Percentiles rank a stretch among this genome's conserved stretches.
These are phyloP conservation scores for Polyommatus iphigenia DNA, from an alignment of 2,888 invertebrate species.

Conservation along the genomic window DNA sequence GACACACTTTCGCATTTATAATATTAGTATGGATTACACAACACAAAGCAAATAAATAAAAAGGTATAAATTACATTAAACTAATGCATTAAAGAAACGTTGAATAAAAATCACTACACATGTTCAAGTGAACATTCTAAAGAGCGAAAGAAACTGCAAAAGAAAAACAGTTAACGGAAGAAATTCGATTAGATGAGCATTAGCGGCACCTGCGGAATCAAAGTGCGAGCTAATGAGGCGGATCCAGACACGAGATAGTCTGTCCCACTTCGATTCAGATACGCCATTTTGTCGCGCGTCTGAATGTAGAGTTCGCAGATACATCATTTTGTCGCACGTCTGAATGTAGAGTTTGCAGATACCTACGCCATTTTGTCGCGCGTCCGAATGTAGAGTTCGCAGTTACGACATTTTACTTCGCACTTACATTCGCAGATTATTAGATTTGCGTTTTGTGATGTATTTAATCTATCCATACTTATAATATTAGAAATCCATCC, in stretches of 20 bases:
- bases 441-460: no score
- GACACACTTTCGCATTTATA: no score
- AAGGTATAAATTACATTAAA: constrained; percentile 33
- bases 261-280: constrained; percentile 52
- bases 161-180: constrained; percentile 27
- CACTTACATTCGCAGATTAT: no score
- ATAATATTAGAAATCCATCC: no score
- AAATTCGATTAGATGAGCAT: constrained; percentile 43
- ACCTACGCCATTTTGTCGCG: no score
- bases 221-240: constrained; percentile 66
- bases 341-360: no score
- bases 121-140: neutral
- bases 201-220: constrained; percentile 61
- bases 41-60: neutral
- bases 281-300: constrained; percentile 32
- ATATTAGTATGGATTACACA: no score
- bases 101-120: constrained; percentile 17
- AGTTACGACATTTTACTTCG: no score
- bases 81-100: constrained; percentile 51
- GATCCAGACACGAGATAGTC: constrained; percentile 49
- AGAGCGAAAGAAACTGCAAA: constrained; percentile 14
- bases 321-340: neutral
- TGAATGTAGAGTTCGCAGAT: neutral
- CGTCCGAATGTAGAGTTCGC: no score
- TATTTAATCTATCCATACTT: no score